These are phyloP conservation scores for Mirza zaza DNA, from an alignment of 2,113 vertebrate genomes.

Conservation along the genomic window DNA sequence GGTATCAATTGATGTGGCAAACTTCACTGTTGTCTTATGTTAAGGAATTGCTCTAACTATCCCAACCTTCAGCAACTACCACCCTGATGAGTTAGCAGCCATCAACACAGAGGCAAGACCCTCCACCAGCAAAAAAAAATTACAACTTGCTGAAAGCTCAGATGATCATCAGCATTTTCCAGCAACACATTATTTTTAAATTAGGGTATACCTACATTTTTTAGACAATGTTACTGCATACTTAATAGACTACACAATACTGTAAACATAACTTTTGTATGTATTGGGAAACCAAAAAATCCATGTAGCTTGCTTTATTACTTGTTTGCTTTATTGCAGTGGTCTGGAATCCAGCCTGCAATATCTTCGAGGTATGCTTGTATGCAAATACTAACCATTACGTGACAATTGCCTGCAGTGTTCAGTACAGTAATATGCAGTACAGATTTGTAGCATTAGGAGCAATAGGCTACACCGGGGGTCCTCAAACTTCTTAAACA, in stretches of 20 bases:
- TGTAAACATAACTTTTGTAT: background rate
- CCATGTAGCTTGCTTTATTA: background rate
- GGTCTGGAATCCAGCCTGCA: background rate
- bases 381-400: background rate
- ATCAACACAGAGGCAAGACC: background rate
- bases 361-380: background rate
- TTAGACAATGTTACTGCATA: background rate
- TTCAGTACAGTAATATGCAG: background rate
- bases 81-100: background rate
- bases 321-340: background rate
- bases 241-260: background rate
- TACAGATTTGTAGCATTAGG: background rate
- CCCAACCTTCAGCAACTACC: background rate
- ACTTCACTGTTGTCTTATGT: background rate
- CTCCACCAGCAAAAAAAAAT: background rate
- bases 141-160: background rate
- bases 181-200: background rate
- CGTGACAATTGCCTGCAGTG: background rate
- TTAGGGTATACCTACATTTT: background rate
- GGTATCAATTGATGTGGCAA: background rate
- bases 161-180: background rate
- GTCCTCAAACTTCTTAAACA: no score
- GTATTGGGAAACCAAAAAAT: background rate
- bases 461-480: background rate
- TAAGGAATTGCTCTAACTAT: background rate